Evolutionary conservation across 2,113 vertebrate species (phyloP).

Genomic region (Melanocharis versteri): DNA sequence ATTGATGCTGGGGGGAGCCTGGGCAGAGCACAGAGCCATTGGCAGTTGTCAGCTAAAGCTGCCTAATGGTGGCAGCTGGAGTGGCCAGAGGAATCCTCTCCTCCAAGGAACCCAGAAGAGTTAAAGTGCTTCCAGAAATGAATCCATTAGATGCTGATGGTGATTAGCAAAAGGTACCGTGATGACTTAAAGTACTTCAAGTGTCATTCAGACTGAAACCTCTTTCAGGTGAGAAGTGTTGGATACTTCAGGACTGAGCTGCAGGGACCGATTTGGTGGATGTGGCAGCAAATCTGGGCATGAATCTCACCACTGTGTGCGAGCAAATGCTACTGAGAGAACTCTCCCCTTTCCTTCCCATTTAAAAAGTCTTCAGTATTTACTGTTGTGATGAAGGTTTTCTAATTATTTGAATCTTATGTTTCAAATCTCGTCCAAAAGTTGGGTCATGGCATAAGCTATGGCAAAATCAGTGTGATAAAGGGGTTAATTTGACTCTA

Average conservation of each 20-base stretch:
- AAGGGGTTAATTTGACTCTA: not conserved
- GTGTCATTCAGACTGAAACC: not conserved
- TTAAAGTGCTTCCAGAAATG: constrained; percentile 6
- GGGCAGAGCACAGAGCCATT: not conserved
- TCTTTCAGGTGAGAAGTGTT: not conserved
- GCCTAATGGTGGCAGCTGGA: not conserved
- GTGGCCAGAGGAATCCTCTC: not conserved
- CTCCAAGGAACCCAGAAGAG: not conserved
- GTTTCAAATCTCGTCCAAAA: not conserved
- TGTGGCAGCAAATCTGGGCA: not conserved
- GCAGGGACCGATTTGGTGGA: not conserved
- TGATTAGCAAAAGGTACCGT: not conserved
- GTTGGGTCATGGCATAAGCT: not conserved
- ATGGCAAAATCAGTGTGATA: not conserved
- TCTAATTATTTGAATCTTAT: not conserved
- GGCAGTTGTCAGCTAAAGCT: not conserved
- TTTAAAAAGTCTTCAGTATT: not conserved
- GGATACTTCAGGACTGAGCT: not conserved
- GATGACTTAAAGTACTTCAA: not conserved
- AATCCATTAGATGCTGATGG: not conserved
- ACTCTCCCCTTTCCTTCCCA: not conserved
- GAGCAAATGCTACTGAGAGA: not conserved
- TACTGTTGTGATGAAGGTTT: not conserved
- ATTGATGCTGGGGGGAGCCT: not conserved
- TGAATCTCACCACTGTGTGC: not conserved